A percentile compares a stretch with the other conserved stretches of the same genome.
These are phyloP conservation scores for Blastobasis adustella DNA, from an alignment of 2,888 invertebrate species.

Conservation along the genomic window DNA sequence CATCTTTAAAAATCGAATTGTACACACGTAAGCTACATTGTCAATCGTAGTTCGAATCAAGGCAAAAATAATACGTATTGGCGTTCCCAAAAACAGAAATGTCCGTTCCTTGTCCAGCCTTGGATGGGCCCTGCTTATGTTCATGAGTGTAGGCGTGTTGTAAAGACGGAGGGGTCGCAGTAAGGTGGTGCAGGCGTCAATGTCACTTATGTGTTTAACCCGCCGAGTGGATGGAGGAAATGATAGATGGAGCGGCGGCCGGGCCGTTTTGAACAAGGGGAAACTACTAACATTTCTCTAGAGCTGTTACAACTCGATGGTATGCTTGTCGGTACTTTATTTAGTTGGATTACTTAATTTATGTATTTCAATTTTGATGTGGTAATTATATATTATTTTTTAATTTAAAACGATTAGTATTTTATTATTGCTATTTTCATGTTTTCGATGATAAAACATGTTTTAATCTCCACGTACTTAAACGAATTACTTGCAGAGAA, in stretches of 20 bases:
- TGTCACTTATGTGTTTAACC: constrained; percentile 75
- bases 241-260: constrained; percentile 64
- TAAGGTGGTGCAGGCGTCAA: constrained; percentile 58
- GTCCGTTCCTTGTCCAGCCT: constrained; percentile 40
- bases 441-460: too few species aligned
- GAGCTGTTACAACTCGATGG: constrained; percentile 29
- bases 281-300: constrained; percentile 29
- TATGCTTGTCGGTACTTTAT: too few species aligned
- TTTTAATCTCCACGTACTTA: too few species aligned
- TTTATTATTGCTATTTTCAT: too few species aligned
- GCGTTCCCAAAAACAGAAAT: constrained; percentile 45
- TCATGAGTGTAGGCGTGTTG: constrained; percentile 16
- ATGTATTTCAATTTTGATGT: too few species aligned
- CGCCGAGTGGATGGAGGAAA: constrained; percentile 73
- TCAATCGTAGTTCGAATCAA: constrained; percentile 57
- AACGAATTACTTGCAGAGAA: too few species aligned
- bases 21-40: constrained; percentile 18
- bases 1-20: too few species aligned
- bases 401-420: too few species aligned
- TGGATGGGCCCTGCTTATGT: constrained; percentile 17
- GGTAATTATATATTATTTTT: too few species aligned
- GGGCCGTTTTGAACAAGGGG: constrained; percentile 48
- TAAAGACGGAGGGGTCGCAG: constrained; percentile 32
- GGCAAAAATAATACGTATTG: constrained; percentile 51
- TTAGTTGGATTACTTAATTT: too few species aligned